Evolutionary conservation across 2,888 invertebrate species (phyloP).

Genomic region (Nymphalis urticae): DNA sequence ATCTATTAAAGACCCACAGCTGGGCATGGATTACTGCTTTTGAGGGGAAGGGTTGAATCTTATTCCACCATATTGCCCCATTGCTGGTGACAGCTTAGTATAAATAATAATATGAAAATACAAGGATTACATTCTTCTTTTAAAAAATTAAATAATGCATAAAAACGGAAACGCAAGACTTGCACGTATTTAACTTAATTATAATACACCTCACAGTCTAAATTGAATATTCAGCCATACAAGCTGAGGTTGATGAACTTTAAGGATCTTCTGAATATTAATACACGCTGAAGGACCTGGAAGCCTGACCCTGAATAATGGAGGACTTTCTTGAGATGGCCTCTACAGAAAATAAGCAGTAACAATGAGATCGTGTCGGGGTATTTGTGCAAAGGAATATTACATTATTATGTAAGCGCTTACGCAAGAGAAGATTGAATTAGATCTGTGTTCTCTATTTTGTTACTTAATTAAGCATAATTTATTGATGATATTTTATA

Average conservation of each 20-base stretch:
- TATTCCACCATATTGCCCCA: no score
- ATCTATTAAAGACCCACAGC: no score
- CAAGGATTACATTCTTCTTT: slow-evolving; percentile 9
- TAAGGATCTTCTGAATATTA: slow-evolving; percentile 40
- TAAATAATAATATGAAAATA: no score
- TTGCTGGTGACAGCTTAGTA: no score
- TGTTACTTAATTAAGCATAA: neutral
- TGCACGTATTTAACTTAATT: slow-evolving; percentile 32
- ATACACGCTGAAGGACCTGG: slow-evolving; percentile 35
- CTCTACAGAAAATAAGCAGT: slow-evolving; percentile 32
- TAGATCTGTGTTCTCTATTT: neutral
- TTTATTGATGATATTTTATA: neutral
- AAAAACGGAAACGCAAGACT: slow-evolving; percentile 22
- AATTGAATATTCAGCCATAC: slow-evolving; percentile 36
- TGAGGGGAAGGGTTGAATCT: no score
- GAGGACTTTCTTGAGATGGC: slow-evolving; percentile 35
- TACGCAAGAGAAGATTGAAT: neutral
- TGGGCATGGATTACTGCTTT: no score
- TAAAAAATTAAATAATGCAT: slow-evolving; percentile 27
- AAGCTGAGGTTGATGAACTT: slow-evolving; percentile 35
- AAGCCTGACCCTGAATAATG: slow-evolving; percentile 40
- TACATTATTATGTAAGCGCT: slow-evolving; percentile 18
- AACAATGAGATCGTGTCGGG: slow-evolving; percentile 29
- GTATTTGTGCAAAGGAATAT: neutral
- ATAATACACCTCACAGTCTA: slow-evolving; percentile 29